Evolutionary conservation across 1,140 invertebrate species (phyloP).

Genomic region (Aethina tumida): DNA sequence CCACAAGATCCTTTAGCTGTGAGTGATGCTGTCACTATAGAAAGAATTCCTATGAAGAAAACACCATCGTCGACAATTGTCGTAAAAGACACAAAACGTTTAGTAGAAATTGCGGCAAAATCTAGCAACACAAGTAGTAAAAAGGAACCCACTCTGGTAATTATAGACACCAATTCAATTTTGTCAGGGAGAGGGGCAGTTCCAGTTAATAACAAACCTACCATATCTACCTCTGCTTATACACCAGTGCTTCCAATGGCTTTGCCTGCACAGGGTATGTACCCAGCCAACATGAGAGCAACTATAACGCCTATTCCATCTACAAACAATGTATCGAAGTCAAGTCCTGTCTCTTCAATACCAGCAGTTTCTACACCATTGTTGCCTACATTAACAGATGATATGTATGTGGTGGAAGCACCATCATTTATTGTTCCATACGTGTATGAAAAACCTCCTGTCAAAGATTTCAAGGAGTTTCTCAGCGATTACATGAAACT

Average conservation of each 20-base stretch:
- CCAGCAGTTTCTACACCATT: constrained; percentile 46
- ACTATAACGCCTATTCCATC: constrained; percentile 46
- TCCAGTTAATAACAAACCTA: constrained; percentile 38
- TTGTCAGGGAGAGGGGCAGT: constrained; percentile 52
- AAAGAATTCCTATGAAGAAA: constrained; percentile 16
- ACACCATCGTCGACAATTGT: constrained; percentile 47
- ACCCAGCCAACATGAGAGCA: constrained; percentile 45
- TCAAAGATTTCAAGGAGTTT: constrained; percentile 67
- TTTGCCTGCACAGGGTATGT: constrained; percentile 46
- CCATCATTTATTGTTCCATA: constrained; percentile 85
- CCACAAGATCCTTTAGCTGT: constrained; percentile 53
- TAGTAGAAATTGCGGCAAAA: constrained; percentile 56
- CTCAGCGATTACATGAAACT: constrained; percentile 54
- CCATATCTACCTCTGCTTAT: constrained; percentile 28
- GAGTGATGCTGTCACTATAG: constrained; percentile 32
- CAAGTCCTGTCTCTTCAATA: constrained; percentile 23
- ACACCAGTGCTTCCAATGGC: constrained; percentile 42
- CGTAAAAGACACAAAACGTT: constrained; percentile 60
- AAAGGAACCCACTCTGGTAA: constrained; percentile 66
- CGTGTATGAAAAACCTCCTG: constrained; percentile 80
- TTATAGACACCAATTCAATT: constrained; percentile 68
- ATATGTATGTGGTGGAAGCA: constrained; percentile 84
- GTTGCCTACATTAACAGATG: constrained; percentile 70
- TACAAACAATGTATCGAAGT: constrained; percentile 5
- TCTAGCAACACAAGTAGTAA: constrained; percentile 38